Evolutionary conservation across 2,888 invertebrate species (phyloP), one percentile per base, ranked within the genome.

Genomic region (Thysanoteuthis rhombus): DNA sequence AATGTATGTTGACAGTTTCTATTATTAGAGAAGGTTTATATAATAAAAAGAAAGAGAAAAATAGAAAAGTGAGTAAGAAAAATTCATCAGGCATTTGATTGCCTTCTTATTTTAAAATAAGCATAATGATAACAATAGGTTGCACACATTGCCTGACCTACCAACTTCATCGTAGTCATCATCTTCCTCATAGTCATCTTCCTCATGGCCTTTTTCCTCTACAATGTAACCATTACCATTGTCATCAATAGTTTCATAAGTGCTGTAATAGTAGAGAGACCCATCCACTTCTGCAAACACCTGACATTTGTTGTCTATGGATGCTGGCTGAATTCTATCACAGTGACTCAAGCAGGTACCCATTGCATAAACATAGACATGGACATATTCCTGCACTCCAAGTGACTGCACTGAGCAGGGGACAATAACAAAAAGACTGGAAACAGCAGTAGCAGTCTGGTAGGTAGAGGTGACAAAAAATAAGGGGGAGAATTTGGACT

Each of bases 281-380:
- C 75, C 12, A 12, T 75, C 75, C 4, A 36, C 25, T 75, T 75
- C 75, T 75, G n/a, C 19, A 36, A 75, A 75, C 0, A 12, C 36
- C 75, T n/a, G 75, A 75, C n/a, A 75, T 75, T 75, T 75, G 75
- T 75, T 75, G n/a, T 75, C n/a, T n/a, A n/a, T n/a, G 75, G 75
- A 75, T 36, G n/a, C 75, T n/a, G 75, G 75, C 4, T 36, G 75
- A n/a, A 75, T 75, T 75, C 36, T 75, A 75, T 75, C 75, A 75
- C 16, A 75, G 75, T 75, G 75, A 75, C 75, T 36, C 75, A 75
- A 75, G 75, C 75, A 75, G 36, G 75, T 75, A 36, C 75, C 75
- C 75, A 75, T 75, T 75, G 75, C 12, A 75, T 75, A 75, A n/a
- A 75, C 75, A n/a, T n/a, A n/a, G n/a, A 36, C 75, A n/a, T n/a